Base-by-base conservation (phyloP, 2,888 invertebrate species). In the Leptarthrus brevirostris region DNA sequence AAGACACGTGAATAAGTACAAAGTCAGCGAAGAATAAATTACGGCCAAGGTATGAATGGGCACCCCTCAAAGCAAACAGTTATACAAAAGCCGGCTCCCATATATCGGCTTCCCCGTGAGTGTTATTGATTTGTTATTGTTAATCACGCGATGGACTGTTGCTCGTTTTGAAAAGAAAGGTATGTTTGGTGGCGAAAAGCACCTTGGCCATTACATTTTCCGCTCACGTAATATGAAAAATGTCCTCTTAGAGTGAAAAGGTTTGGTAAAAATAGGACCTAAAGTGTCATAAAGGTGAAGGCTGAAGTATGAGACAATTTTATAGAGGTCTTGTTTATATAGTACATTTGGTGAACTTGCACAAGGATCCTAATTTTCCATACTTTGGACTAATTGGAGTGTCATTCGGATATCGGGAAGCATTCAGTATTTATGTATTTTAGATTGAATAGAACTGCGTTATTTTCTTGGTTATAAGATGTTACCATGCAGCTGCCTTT, bases 141-240 rank as follows among this genome's bases (percentile, higher is more conserved):
- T 40, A 64, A 64, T 64, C 64, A 64, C 64, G 64, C 64, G 44
- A 64, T 64, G 40, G 44, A 10, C 44, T 44, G 47, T 47, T 64
- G 64, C 47, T 47, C 8, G 14, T 64, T 24, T 47, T 12, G 14
- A 18, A 44, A 20, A 64, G 40, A 64, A 36, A n/a, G 44, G 56
- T 56, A 30, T 30, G 14, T 30, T 10, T 34, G 26, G n/a, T 14
- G 16, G 56, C 30, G 30, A 56, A 14, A 56, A 56, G 16, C 54
- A 56, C 26, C 30, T 24, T 30, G n/a, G 26, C 3, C 5, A 56
- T 56, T 56, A 18, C 10, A 30, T 30, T 56, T 56, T 56, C 56
- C 16, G 16, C 24, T 14, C 56, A 56, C 56, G 56, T 56, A 24
- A 56, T 10, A 16, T 14, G 8, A 6, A 56, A 44, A 56, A 26